Conservation (phyloP, 2,113 vertebrate genomes). For the Chionomys nivalis region DNA sequence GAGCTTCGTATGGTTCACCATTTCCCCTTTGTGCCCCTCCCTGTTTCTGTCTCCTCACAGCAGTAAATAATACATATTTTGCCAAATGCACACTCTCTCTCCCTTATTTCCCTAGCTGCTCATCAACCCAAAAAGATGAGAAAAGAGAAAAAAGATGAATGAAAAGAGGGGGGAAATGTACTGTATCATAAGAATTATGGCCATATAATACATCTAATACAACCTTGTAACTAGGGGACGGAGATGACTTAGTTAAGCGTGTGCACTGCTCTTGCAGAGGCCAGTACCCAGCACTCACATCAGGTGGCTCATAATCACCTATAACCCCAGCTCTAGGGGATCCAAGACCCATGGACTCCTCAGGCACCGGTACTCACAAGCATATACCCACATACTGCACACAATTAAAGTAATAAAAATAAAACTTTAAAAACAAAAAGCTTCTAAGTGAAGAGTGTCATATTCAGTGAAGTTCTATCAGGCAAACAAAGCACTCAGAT, state of each 20-base stretch:
- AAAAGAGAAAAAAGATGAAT: background rate
- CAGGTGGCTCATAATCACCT: background rate
- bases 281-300: background rate
- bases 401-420: background rate
- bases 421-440: background rate
- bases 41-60: too few relatives aligned
- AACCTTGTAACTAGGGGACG: background rate
- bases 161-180: background rate
- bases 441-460: background rate
- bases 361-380: background rate
- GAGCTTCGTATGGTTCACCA: background rate
- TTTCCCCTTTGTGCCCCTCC: background rate
- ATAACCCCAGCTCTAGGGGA: background rate
- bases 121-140: background rate
- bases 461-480: background rate
- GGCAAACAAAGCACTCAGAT: background rate
- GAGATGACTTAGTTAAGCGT: background rate
- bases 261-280: background rate
- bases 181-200: background rate
- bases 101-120: background rate
- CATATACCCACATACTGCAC: background rate
- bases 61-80: background rate
- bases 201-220: accelerated
- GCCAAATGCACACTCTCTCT: background rate
- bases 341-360: background rate